Evolutionary conservation across 1,140 invertebrate species (phyloP).

Genomic region (Monomorium pharaonis): DNA sequence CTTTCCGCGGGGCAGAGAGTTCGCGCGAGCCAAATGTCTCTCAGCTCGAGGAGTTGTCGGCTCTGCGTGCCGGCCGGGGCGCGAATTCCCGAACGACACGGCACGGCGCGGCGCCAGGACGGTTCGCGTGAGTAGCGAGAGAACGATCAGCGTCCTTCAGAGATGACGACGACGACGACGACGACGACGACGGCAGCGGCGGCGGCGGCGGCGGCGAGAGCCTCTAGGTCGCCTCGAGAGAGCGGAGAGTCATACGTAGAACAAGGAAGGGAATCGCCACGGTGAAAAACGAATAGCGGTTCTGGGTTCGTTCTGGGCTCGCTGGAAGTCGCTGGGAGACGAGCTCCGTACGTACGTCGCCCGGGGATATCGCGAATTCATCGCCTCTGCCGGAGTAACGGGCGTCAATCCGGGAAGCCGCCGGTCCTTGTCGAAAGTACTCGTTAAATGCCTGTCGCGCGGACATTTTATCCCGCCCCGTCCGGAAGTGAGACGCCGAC

Average conservation of each 20-base stretch:
- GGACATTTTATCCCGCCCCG: neutral
- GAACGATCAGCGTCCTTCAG: neutral
- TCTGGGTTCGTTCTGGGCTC: neutral
- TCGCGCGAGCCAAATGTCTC: neutral
- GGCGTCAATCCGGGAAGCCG: neutral
- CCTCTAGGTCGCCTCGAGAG: neutral
- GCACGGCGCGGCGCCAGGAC: neutral
- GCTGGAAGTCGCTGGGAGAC: slow-evolving; percentile 8
- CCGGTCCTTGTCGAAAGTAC: neutral
- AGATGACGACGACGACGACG: neutral
- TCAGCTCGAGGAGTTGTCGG: neutral
- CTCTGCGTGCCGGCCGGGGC: neutral
- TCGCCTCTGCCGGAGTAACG: neutral
- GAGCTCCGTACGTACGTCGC: slow-evolving; percentile 6
- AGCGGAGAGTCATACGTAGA: neutral
- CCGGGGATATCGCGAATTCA: neutral
- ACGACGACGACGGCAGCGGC: no score
- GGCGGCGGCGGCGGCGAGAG: neutral
- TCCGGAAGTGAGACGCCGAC: neutral
- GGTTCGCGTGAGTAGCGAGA: slow-evolving; percentile 9
- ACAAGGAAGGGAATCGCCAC: neutral
- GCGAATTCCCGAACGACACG: neutral
- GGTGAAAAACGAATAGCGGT: slow-evolving; percentile 46
- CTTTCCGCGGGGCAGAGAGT: neutral
- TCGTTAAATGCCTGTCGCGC: neutral